Evolutionary conservation across 2,797 vertebrate species (phyloP).

Genomic region (Aldrovandia affinis): DNA sequence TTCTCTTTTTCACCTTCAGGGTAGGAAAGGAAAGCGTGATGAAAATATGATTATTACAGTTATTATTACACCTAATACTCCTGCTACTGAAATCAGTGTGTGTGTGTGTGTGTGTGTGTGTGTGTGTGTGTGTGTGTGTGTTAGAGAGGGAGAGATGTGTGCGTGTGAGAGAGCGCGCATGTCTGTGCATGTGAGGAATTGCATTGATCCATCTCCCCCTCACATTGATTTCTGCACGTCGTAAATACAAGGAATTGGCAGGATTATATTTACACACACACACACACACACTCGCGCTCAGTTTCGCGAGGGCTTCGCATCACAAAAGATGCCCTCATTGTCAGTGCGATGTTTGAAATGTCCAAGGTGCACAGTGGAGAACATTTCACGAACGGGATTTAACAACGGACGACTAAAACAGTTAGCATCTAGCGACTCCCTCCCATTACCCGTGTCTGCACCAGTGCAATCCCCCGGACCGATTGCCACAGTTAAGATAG

Average conservation of each 20-base stretch:
- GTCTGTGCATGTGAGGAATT: not conserved
- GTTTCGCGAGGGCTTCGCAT: not conserved
- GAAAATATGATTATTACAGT: not conserved
- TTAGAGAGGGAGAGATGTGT: not conserved
- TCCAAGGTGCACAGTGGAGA: too few species aligned
- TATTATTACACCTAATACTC: not conserved
- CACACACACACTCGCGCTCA: not conserved
- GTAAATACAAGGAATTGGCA: not conserved
- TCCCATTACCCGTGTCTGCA: not conserved
- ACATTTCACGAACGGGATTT: too few species aligned
- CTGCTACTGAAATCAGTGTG: conserved; percentile 42
- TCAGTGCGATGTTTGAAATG: too few species aligned
- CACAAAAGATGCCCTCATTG: not conserved
- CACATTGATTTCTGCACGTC: not conserved
- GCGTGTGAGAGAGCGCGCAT: too few species aligned
- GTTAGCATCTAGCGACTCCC: not conserved
- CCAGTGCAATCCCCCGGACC: not conserved
- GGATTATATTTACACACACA: not conserved
- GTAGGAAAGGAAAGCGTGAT: not conserved
- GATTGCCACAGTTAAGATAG: not conserved
- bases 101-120: conserved; percentile 12
- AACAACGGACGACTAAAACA: not conserved
- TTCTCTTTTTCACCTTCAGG: not conserved
- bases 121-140: not conserved
- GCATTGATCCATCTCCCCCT: not conserved